phyloP scores from a whole-genome alignment of 2,888 invertebrate genomes.

The Melanargia galathea region DNA sequence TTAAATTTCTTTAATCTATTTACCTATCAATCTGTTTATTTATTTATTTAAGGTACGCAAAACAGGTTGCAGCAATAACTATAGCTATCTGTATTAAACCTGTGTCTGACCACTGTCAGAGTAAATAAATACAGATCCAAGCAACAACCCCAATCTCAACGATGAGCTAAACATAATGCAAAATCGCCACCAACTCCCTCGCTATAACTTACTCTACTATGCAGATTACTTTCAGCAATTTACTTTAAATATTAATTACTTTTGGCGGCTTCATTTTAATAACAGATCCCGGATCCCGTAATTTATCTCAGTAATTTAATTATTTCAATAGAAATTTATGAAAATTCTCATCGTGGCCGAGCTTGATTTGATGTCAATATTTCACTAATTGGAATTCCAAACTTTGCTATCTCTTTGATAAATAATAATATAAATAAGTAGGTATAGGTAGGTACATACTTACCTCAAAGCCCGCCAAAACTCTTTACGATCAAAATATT shows the following conservation, averaged over 20 bases:
- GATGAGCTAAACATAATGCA: too few species aligned
- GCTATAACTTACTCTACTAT: constrained; percentile 7
- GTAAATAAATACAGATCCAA: too few species aligned
- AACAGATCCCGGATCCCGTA: background rate
- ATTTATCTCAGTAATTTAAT: background rate
- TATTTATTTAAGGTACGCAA: too few species aligned
- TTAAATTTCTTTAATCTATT: too few species aligned
- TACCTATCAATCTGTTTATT: too few species aligned
- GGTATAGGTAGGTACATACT: too few species aligned
- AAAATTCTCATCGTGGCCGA: background rate
- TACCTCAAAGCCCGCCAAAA: too few species aligned
- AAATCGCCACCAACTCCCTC: background rate
- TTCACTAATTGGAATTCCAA: background rate
- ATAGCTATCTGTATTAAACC: too few species aligned
- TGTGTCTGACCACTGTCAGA: too few species aligned
- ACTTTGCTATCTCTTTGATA: background rate
- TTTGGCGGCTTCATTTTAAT: constrained; percentile 6
- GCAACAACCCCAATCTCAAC: too few species aligned
- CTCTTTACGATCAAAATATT: too few species aligned
- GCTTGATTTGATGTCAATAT: background rate
- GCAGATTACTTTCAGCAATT: constrained; percentile 24
- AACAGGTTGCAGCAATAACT: too few species aligned
- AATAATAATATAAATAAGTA: background rate
- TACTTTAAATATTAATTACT: constrained; percentile 21
- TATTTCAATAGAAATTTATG: constrained; percentile 22